Base-by-base conservation (phyloP, 2,797 vertebrate species). In the Sebastes variabilis region DNA sequence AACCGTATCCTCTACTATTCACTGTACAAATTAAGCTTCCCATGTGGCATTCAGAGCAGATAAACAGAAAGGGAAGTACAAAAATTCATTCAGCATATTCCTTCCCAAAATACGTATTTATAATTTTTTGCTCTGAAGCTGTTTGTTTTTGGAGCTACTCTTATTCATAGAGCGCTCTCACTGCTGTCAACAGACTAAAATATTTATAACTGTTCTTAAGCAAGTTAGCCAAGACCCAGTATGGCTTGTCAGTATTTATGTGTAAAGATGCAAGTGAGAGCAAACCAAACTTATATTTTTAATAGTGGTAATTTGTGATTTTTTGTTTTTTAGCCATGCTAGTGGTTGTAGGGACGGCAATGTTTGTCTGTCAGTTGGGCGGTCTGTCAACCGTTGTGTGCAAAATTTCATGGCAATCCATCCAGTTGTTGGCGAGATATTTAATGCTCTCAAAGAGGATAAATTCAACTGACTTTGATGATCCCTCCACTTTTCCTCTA, bases 161-260 rank as follows among this genome's bases (percentile, higher is more conserved):
- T 49, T 52, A 74, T 42, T 52, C 22, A 69, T n/a, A 42, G 54
- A 25, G 12, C 27, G 16, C 22, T 38, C 36, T 72, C 25, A 27
- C 38, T 54, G 49, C 59, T 77, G 64, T 72, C 56, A 64, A 56
- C 29, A 66, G 7, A 55, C 10, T 42, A 10, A 60, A 66, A 65
- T 75, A 65, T 78, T 32, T 25, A 65, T 70, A 66, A 12, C 25
- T 66, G 42, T 52, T 68, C 16, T 61, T 68, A 68, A 68, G 34
- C 36, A 59, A 20, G 29, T 42, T 72, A 30, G 24, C 36, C 49
- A 22, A 27, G 24, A 70, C 12, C 11, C 22, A 55, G 46, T 38
- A 14, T 42, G 55, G 5, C 24, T 54, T 32, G 2, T 27, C 22
- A 30, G 9, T 52, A 25, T 32, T 32, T 38, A 60, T 20, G 25